Evolutionary conservation across 2,888 invertebrate species (phyloP).

Genomic region (Athalia circularis): DNA sequence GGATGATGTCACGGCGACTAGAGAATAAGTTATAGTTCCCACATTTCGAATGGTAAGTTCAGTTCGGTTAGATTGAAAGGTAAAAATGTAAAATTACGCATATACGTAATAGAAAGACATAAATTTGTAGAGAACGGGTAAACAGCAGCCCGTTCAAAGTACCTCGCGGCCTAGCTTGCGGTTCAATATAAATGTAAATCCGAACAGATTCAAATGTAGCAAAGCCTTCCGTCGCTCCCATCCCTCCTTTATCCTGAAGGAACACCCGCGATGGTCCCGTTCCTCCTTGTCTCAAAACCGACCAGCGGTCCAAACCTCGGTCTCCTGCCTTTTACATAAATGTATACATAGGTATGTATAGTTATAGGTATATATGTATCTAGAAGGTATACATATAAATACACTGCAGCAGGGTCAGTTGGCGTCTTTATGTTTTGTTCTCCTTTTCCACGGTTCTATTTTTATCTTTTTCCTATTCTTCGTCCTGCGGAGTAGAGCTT

Average conservation of each 20-base stretch:
- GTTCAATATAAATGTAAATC: slow-evolving; percentile 74
- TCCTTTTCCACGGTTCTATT: slow-evolving; percentile 31
- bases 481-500: not conserved
- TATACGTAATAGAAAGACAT: slow-evolving; percentile 64
- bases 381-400: not conserved
- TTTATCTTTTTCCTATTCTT: slow-evolving; percentile 9
- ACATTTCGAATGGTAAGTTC: not conserved
- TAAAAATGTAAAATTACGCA: slow-evolving; percentile 42
- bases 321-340: slow-evolving; percentile 11
- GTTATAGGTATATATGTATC: not conserved
- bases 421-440: not conserved
- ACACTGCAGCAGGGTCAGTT: not conserved
- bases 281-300: slow-evolving; percentile 11
- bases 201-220: slow-evolving; percentile 69
- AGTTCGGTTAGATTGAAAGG: not conserved
- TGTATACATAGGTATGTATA: not conserved
- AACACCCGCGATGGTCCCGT: not conserved
- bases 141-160: slow-evolving; percentile 56
- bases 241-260: too few species aligned
- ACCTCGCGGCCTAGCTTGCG: slow-evolving; percentile 57
- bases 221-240: slow-evolving; percentile 36
- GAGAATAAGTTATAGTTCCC: not conserved
- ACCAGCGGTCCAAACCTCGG: slow-evolving; percentile 18
- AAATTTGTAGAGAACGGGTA: slow-evolving; percentile 65
- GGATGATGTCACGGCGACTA: too few species aligned